Conservation (phyloP, 2,113 vertebrate species). For the Chaetura pelagica region DNA sequence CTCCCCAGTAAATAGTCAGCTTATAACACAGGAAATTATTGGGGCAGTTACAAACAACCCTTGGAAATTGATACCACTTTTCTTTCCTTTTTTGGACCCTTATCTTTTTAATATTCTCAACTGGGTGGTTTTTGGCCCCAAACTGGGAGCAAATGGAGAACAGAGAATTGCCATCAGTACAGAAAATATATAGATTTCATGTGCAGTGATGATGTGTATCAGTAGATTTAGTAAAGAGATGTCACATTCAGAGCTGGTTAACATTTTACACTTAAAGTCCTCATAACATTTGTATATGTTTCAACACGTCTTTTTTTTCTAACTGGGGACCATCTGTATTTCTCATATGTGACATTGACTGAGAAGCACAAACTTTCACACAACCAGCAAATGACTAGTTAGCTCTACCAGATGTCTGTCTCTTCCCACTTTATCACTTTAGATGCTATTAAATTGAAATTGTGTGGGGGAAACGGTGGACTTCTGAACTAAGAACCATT, state of each 20-base stretch:
- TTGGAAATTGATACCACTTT: neutral
- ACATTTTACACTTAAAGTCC: slow-evolving; percentile 51
- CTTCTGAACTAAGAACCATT: neutral
- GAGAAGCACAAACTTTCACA: slow-evolving; percentile 63
- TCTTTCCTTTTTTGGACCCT: neutral
- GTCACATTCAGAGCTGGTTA: slow-evolving; percentile 60
- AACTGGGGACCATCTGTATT: slow-evolving; percentile 50
- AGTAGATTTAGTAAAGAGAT: slow-evolving; percentile 55
- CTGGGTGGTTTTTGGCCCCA: neutral
- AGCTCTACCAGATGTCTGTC: slow-evolving; percentile 57
- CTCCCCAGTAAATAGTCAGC: slow-evolving; percentile 28
- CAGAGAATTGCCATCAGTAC: neutral
- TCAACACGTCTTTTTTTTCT: slow-evolving; percentile 38
- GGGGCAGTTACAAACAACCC: slow-evolving; percentile 38
- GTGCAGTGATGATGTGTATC: slow-evolving; percentile 1
- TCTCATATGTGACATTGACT: slow-evolving; percentile 50
- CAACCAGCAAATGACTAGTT: slow-evolving; percentile 46
- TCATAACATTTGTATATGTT: slow-evolving; percentile 54
- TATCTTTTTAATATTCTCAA: slow-evolving; percentile 1
- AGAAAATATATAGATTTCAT: slow-evolving; percentile 21
- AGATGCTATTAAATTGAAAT: slow-evolving; percentile 47
- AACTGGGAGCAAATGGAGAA: slow-evolving; percentile 20
- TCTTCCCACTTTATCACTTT: slow-evolving; percentile 46
- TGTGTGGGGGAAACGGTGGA: neutral
- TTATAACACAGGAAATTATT: slow-evolving; percentile 70